Conservation (phyloP, 2,888 invertebrate genomes). For the Lycia hirtaria region DNA sequence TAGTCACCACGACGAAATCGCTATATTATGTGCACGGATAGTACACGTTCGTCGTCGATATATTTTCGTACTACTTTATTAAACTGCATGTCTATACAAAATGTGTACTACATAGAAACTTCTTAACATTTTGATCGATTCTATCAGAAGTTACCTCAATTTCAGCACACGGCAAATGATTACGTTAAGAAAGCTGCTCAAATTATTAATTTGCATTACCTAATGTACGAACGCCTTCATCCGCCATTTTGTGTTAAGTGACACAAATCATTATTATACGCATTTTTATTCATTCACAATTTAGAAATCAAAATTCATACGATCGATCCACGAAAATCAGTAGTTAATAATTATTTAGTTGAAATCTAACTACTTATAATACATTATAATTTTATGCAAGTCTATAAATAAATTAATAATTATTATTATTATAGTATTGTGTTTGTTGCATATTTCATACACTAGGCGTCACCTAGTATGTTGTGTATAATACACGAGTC, state of each 20-base stretch:
- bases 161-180: no score
- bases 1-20: no score
- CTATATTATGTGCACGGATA: no score
- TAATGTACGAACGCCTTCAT: neutral
- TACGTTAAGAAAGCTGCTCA: neutral
- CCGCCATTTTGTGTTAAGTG: neutral
- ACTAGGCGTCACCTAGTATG: conserved; percentile 33
- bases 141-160: no score
- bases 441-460: conserved; percentile 44
- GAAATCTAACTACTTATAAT: conserved; percentile 81
- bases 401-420: conserved; percentile 65
- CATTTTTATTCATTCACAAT: no score
- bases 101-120: no score
- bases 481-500: neutral
- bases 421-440: conserved; percentile 39
- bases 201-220: neutral
- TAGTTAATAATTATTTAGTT: conserved; percentile 58
- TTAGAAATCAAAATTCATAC: no score
- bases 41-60: neutral
- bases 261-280: no score
- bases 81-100: no score
- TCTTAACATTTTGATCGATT: no score
- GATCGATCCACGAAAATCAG: neutral
- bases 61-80: no score
- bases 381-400: conserved; percentile 74